Evolutionary conservation across 2,888 invertebrate species (phyloP).

Genomic region (Drosophila demipolita): DNA sequence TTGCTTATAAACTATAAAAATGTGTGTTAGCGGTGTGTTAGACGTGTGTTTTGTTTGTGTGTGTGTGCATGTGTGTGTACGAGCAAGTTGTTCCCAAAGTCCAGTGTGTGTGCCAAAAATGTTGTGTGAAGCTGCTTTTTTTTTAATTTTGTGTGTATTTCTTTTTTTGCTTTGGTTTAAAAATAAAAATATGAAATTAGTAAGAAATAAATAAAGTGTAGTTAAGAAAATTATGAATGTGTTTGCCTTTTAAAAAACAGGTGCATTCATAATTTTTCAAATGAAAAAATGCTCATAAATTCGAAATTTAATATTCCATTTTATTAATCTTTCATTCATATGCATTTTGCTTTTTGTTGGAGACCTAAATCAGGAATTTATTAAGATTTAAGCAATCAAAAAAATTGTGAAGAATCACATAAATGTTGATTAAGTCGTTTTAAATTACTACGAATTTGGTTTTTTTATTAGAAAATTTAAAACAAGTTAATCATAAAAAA

Average conservation of each 20-base stretch:
- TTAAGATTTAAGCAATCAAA: background rate
- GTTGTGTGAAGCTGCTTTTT: constrained; percentile 39
- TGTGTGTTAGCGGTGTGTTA: constrained; percentile 45
- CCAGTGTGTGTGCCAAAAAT: constrained; percentile 61
- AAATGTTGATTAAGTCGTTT: constrained; percentile 5
- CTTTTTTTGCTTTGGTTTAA: constrained; percentile 53
- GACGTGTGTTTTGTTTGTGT: constrained; percentile 19
- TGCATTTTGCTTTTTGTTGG: background rate
- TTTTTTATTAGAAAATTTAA: constrained; percentile 8
- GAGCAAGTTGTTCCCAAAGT: constrained; percentile 62
- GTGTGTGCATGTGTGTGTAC: constrained; percentile 25
- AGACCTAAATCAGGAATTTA: constrained; percentile 52
- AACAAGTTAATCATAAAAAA: constrained; percentile 26
- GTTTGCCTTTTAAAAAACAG: background rate
- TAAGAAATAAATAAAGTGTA: constrained; percentile 35
- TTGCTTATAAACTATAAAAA: constrained; percentile 9
- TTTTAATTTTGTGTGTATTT: constrained; percentile 8
- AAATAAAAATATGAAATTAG: constrained; percentile 72
- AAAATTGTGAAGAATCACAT: background rate
- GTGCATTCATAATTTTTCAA: constrained; percentile 40
- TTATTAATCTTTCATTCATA: constrained; percentile 5
- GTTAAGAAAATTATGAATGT: constrained; percentile 29
- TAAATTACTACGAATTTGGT: background rate
- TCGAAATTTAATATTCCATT: background rate
- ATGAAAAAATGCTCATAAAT: constrained; percentile 13